Evolutionary conservation across 1,140 invertebrate genomes (phyloP).

Genomic region (Pogonomyrmex californicus): DNA sequence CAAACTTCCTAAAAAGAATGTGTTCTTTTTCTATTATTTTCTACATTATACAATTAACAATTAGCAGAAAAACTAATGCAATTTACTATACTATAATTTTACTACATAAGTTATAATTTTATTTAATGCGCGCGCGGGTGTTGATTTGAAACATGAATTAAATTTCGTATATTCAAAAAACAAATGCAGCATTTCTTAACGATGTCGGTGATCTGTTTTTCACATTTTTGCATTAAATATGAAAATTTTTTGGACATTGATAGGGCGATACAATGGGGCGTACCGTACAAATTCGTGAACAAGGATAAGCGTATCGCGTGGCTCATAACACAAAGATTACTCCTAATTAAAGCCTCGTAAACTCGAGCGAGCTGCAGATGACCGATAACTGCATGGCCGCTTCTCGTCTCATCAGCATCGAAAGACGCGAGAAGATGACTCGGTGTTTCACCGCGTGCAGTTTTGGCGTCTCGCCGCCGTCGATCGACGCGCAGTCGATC

Average conservation of each 20-base stretch:
- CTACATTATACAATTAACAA: too few species aligned
- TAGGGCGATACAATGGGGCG: not conserved
- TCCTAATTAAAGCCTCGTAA: conserved; percentile 30
- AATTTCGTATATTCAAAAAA: not conserved
- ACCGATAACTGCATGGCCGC: conserved; percentile 34
- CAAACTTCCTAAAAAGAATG: not conserved
- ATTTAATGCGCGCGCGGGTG: not conserved
- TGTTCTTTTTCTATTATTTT: not conserved
- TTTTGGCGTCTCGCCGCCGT: conserved; percentile 43
- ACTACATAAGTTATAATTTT: not conserved
- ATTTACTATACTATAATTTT: not conserved
- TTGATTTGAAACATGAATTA: not conserved
- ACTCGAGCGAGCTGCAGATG: conserved; percentile 22
- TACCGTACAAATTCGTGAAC: not conserved
- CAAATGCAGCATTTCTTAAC: not conserved
- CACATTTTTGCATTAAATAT: not conserved
- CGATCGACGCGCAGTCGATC: conserved; percentile 27
- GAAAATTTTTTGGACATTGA: not conserved
- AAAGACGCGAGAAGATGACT: conserved; percentile 48
- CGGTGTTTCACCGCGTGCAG: conserved; percentile 43
- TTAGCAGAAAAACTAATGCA: not conserved
- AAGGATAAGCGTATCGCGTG: conserved; percentile 15
- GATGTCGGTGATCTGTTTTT: not conserved
- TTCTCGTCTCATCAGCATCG: conserved; percentile 37
- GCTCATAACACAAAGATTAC: conserved; percentile 32